Evolutionary conservation across 2,797 vertebrate species (phyloP).

Genomic region (Chrysolophus pictus): DNA sequence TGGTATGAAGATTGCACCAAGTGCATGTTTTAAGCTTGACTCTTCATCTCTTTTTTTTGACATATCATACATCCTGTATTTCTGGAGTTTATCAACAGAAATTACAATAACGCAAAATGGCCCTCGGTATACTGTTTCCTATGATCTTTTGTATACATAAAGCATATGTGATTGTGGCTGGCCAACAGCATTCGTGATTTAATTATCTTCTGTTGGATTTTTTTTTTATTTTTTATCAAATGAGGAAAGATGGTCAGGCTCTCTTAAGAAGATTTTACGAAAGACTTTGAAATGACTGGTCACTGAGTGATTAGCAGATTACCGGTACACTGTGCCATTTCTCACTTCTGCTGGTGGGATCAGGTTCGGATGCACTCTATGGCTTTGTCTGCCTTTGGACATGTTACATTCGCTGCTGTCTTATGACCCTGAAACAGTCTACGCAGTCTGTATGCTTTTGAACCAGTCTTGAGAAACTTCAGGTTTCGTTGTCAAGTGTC

Average conservation of each 20-base stretch:
- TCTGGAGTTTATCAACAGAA: slow-evolving; percentile 16
- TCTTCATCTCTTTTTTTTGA: not conserved
- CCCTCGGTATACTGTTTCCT: slow-evolving; percentile 14
- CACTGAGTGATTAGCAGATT: not conserved
- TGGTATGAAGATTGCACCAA: slow-evolving; percentile 12
- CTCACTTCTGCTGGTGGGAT: not conserved
- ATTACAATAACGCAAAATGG: not conserved
- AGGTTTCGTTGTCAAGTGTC: not conserved
- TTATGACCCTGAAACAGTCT: slow-evolving; percentile 5
- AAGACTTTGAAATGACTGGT: not conserved
- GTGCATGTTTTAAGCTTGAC: not conserved
- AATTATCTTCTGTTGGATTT: not conserved
- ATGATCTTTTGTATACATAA: not conserved
- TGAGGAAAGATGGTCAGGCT: not conserved
- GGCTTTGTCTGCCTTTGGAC: slow-evolving; percentile 30
- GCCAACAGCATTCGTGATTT: not conserved
- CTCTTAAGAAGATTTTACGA: not conserved
- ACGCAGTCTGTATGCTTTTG: slow-evolving; percentile 10
- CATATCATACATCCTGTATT: not conserved
- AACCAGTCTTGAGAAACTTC: slow-evolving; percentile 4
- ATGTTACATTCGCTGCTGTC: not conserved
- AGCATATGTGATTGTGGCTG: not conserved
- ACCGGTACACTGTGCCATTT: too few species aligned
- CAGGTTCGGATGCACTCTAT: not conserved
- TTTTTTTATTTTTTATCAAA: too few species aligned